Base-by-base conservation (phyloP, 2,113 vertebrate genomes). In the Coreoperca whiteheadi region DNA sequence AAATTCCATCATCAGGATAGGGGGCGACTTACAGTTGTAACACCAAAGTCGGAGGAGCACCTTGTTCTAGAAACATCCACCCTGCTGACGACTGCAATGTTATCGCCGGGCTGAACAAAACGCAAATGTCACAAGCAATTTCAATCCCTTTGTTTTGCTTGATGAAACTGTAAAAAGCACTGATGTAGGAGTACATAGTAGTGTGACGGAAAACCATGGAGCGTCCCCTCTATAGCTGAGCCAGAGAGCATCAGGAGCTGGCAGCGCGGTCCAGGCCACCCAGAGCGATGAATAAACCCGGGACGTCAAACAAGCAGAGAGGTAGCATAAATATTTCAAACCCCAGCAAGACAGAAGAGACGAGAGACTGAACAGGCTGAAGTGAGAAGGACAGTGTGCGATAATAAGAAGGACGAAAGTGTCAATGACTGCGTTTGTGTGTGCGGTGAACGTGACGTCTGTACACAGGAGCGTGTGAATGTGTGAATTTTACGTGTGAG, bases 221-320 rank as follows among this genome's bases (percentile, higher is more conserved):
- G 59, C 60, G 57, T 69, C 71, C 74, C 73, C 74, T 89, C 74
- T 51, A 56, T 63, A 80, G 67, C 59, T 2, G 50, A 75, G 86
- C 81, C 89, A 82, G 74, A 75, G 53, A 77, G 76, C 75, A 50
- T 61, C 66, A 46, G 71, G 80, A 61, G 59, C 65, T 74, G 78
- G 84, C 86, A 74, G 68, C 21, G 5, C 6, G 11, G 56, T 57
- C 71, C 85, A 43, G 93, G 87, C 94, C 93, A 93, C 93, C 89
- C 91, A 92, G 81, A 84, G 84, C 57, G 85, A 90, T 83, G 80
- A 85, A 77, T 86, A 89, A 90, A 86, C 64, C 70, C 14, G 65
- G 34, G 46, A 89, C 48, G 82, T 88, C 78, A 92, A 92, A 92
- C 91, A 87, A 85, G 51, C 59, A 30, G 79, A 85, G 75, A 82